Evolutionary conservation across 1,140 invertebrate genomes (phyloP).

Genomic region (Hycleus phaleratus): DNA sequence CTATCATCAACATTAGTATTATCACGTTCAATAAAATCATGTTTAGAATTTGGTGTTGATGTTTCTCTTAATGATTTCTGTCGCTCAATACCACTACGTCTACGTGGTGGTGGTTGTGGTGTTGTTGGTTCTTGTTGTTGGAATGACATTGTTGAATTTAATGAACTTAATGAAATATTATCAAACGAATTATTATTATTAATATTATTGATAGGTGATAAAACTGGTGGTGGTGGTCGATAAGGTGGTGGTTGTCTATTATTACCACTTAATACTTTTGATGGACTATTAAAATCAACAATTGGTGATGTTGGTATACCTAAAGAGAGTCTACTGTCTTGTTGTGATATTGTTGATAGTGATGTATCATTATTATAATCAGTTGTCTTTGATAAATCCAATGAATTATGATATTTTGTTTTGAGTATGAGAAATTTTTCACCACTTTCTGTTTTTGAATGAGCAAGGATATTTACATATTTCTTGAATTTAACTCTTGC

Average conservation of each 20-base stretch:
- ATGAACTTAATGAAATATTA: conserved; percentile 31
- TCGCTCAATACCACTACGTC: conserved; percentile 17
- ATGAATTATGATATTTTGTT: conserved; percentile 53
- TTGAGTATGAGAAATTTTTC: conserved; percentile 80
- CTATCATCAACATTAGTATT: conserved; percentile 6
- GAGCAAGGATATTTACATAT: conserved; percentile 80
- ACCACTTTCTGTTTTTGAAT: conserved; percentile 70
- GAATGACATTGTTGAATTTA: conserved; percentile 27
- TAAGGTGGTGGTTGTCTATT: conserved; percentile 55
- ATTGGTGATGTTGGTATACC: conserved; percentile 37
- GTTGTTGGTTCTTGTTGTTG: conserved; percentile 24
- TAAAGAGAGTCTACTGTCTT: conserved; percentile 43
- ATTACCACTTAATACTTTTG: conserved; percentile 32
- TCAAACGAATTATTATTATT: conserved; percentile 26
- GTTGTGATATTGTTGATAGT: conserved; percentile 19
- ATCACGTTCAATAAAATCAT: background rate
- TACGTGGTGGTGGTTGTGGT: conserved; percentile 37
- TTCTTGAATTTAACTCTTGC: conserved; percentile 82
- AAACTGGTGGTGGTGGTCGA: conserved; percentile 54
- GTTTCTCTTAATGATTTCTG: conserved; percentile 2
- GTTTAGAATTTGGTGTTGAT: conserved; percentile 3
- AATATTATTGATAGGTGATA: conserved; percentile 11
- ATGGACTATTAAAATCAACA: conserved; percentile 15
- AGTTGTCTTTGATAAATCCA: conserved; percentile 5
- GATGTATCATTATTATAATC: background rate